Evolutionary conservation across 1,140 invertebrate genomes (phyloP).

Genomic region (Bombus ignitus): DNA sequence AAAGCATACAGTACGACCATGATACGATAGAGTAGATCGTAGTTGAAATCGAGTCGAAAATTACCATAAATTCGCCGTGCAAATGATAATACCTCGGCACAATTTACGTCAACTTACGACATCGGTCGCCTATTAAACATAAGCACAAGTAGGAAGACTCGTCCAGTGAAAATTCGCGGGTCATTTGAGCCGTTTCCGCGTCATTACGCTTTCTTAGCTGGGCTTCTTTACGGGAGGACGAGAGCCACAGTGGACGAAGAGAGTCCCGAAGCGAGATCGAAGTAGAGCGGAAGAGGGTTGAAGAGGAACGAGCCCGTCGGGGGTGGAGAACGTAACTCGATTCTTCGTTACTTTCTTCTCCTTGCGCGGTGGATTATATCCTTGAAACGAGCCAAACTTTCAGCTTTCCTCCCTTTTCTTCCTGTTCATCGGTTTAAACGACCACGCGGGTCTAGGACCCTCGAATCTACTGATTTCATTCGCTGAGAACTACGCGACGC

Average conservation of each 20-base stretch:
- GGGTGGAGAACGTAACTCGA: conserved; percentile 59
- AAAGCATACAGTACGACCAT: too few relatives aligned
- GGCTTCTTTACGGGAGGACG: conserved; percentile 56
- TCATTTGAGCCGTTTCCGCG: conserved; percentile 82
- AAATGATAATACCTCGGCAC: conserved; percentile 71
- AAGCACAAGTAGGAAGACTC: conserved; percentile 72
- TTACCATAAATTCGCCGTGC: conserved; percentile 74
- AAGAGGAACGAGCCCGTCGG: conserved; percentile 1
- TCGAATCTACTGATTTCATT: conserved; percentile 28
- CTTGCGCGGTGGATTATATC: conserved; percentile 53
- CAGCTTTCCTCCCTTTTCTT: conserved; percentile 35
- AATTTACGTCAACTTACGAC: conserved; percentile 73
- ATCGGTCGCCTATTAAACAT: conserved; percentile 77
- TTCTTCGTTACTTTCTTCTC: conserved; percentile 64
- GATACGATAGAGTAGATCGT: neutral
- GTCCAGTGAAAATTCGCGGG: conserved; percentile 79
- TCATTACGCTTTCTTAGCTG: conserved; percentile 81
- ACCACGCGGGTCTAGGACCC: conserved; percentile 40
- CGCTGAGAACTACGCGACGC: neutral
- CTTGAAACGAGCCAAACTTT: conserved; percentile 54
- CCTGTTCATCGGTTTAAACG: conserved; percentile 38
- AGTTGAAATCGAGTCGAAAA: conserved; percentile 41
- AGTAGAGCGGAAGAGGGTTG: conserved; percentile 53
- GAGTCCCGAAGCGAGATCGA: conserved; percentile 50
- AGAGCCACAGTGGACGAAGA: conserved; percentile 31